These are phyloP conservation scores for Vicugna pacos DNA, from an alignment of 2,113 vertebrate genomes.

Conservation along the genomic window DNA sequence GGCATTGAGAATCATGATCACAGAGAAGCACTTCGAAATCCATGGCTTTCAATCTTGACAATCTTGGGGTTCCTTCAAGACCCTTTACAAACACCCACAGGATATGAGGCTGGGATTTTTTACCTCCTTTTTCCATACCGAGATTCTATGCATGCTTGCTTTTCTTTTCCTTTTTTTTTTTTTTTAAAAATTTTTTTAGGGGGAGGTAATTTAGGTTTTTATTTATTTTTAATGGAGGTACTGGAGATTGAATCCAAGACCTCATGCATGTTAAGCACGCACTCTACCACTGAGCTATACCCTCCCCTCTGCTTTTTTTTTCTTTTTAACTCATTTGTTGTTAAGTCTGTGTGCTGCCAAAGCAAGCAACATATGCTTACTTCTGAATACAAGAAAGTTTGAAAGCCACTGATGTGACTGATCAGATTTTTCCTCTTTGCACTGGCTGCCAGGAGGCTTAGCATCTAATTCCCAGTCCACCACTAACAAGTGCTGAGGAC, in stretches of 20 bases:
- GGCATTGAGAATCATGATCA: neutral
- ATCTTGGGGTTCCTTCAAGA: neutral
- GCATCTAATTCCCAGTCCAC: neutral
- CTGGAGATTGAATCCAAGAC: neutral
- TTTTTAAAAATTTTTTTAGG: too few species aligned
- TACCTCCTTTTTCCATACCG: neutral
- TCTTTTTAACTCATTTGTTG: neutral
- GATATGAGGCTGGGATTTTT: neutral
- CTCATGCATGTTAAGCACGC: too few species aligned
- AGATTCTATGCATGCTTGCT: neutral
- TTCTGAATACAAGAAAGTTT: neutral
- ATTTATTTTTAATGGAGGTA: too few species aligned
- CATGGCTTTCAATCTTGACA: neutral
- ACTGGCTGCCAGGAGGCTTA: slow-evolving; percentile 56
- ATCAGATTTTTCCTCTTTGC: slow-evolving; percentile 54
- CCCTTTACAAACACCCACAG: neutral
- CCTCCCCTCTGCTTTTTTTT: neutral
- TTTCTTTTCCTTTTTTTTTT: too few species aligned
- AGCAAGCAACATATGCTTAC: neutral
- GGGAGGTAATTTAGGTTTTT: too few species aligned
- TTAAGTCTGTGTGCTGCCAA: neutral
- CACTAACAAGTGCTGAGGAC: neutral
- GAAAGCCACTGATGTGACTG: neutral
- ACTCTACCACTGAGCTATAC: too few species aligned
- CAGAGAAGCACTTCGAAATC: neutral